A percentile compares a stretch with the other conserved stretches of the same genome.
Evolutionary conservation across 1,140 invertebrate genomes (phyloP).

Genomic region (Scaptomyza hsui): DNA sequence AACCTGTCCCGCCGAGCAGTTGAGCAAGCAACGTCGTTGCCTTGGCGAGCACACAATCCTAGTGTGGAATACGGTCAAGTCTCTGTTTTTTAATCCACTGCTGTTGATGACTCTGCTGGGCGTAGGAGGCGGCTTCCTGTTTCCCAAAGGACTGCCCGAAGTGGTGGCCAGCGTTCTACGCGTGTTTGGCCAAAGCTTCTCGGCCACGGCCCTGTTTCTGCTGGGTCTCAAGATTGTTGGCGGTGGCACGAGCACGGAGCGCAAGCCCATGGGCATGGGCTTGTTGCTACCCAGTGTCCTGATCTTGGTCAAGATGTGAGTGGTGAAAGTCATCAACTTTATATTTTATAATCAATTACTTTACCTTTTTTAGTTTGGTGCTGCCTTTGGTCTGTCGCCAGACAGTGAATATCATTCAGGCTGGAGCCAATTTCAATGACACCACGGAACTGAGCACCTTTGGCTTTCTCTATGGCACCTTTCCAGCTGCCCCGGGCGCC

Average conservation of each 20-base stretch:
- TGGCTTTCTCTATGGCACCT: slow-evolving; percentile 97
- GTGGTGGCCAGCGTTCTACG: slow-evolving; percentile 91
- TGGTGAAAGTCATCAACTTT: neutral
- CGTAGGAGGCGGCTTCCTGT: slow-evolving; percentile 93
- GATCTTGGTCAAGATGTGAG: slow-evolving; percentile 94
- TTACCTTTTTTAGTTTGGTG: slow-evolving; percentile 87
- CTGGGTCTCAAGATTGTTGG: slow-evolving; percentile 97
- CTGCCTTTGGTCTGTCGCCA: slow-evolving; percentile 95
- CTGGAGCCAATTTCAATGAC: slow-evolving; percentile 88
- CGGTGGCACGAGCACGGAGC: slow-evolving; percentile 89
- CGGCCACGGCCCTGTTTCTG: slow-evolving; percentile 94
- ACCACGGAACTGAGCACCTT: slow-evolving; percentile 94
- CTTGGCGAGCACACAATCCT: slow-evolving; percentile 81
- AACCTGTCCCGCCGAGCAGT: slow-evolving; percentile 75
- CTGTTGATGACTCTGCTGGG: slow-evolving; percentile 97
- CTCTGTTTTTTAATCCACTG: slow-evolving; percentile 94
- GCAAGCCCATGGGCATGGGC: slow-evolving; percentile 56
- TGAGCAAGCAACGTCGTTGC: slow-evolving; percentile 64
- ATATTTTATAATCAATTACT: neutral
- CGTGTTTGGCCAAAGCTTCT: slow-evolving; percentile 94
- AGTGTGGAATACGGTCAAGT: slow-evolving; percentile 86
- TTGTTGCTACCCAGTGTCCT: slow-evolving; percentile 92
- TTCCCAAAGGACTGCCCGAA: slow-evolving; percentile 90
- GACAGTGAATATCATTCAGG: slow-evolving; percentile 90
- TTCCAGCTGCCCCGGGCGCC: slow-evolving; percentile 96